Evolutionary conservation across 2,113 vertebrate genomes (phyloP).

Genomic region (Brienomyrus longianalis): DNA sequence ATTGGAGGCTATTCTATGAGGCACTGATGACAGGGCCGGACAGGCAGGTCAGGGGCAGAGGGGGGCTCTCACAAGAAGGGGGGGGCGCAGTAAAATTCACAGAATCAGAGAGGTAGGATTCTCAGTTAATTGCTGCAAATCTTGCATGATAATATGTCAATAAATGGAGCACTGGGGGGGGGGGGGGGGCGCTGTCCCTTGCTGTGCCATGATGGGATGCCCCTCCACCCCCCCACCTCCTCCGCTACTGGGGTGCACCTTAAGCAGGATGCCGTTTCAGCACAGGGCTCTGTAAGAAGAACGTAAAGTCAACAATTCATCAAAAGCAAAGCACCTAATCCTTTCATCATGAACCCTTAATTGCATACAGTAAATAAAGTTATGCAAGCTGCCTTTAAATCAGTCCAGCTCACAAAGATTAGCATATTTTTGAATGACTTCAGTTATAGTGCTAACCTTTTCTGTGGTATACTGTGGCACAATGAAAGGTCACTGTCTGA

Average conservation of each 20-base stretch:
- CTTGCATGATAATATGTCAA: background rate
- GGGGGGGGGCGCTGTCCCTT: background rate
- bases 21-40: background rate
- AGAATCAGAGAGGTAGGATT: no score
- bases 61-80: background rate
- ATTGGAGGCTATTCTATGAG: background rate
- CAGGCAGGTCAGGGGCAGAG: background rate
- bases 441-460: background rate
- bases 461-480: background rate
- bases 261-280: background rate
- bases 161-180: background rate
- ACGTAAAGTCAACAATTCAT: background rate
- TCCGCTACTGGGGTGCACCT: background rate
- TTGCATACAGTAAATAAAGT: background rate
- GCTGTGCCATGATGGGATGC: background rate
- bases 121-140: background rate
- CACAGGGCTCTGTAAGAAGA: background rate
- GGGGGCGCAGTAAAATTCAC: background rate
- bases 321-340: background rate
- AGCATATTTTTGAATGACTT: background rate
- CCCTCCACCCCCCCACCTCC: background rate
- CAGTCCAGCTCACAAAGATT: background rate
- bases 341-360: background rate
- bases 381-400: background rate
- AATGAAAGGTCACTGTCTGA: background rate